Conservation (phyloP, 2,888 invertebrate genomes). For the Microctonus hyperodae region DNA sequence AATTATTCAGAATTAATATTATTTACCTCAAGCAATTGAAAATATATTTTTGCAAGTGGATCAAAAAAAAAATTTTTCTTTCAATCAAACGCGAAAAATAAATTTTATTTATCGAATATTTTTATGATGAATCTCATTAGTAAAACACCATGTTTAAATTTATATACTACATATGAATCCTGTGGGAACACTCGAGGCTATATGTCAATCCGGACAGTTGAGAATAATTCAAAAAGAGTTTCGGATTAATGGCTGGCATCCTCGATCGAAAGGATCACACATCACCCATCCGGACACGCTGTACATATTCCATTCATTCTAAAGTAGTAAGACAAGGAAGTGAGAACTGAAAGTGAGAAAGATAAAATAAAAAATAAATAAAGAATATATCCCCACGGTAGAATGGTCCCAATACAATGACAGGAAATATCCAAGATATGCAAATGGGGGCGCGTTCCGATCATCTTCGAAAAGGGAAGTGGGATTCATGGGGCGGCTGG, state of each 20-base stretch:
- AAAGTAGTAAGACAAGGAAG: background rate
- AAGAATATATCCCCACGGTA: constrained; percentile 43
- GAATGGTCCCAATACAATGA: constrained; percentile 60
- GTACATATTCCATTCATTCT: background rate
- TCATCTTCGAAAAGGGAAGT: constrained; percentile 54
- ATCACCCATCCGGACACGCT: constrained; percentile 50
- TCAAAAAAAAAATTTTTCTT: background rate
- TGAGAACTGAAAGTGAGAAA: background rate
- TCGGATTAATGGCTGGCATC: constrained; percentile 62
- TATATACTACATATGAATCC: background rate
- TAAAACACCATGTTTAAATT: background rate
- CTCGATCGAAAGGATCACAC: constrained; percentile 50
- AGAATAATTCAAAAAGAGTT: constrained; percentile 57
- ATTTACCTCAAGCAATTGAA: too few relatives aligned
- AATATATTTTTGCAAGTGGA: too few relatives aligned
- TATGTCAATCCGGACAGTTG: constrained; percentile 59
- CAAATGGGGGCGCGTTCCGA: constrained; percentile 59
- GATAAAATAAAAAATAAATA: constrained; percentile 32
- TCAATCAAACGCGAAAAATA: too few relatives aligned
- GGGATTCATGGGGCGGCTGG: constrained; percentile 12
- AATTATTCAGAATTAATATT: too few relatives aligned
- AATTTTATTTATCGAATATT: background rate
- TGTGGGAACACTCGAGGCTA: constrained; percentile 60
- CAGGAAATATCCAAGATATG: constrained; percentile 64
- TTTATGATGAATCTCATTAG: background rate